These are phyloP conservation scores for Vulpes ferrilata DNA, from an alignment of 2,113 vertebrate species.

Conservation along the genomic window DNA sequence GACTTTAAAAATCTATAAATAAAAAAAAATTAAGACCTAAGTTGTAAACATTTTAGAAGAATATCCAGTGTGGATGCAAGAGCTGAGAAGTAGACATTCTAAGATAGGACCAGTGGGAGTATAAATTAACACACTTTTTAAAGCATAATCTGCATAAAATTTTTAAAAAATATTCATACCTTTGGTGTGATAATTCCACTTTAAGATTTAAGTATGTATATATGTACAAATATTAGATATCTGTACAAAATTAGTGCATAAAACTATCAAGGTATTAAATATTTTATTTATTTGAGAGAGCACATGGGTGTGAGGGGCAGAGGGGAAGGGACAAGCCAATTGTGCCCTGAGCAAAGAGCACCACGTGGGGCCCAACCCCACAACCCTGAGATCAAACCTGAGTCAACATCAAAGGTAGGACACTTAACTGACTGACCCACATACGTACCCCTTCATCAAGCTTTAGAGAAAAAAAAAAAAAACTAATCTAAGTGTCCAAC, in stretches of 20 bases:
- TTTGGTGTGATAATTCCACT: not conserved
- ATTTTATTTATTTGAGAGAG: not conserved
- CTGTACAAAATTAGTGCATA: not conserved
- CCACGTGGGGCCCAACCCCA: not conserved
- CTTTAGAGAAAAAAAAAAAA: not conserved
- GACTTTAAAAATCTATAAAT: not conserved
- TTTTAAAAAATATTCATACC: not conserved
- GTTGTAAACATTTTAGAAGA: not conserved
- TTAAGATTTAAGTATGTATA: constrained; percentile 37
- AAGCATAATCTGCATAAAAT: not conserved
- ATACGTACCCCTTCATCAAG: not conserved
- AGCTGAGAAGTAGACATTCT: not conserved
- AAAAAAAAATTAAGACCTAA: not conserved
- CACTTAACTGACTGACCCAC: not conserved
- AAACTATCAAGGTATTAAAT: not conserved
- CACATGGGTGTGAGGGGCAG: not conserved
- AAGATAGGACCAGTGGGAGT: not conserved
- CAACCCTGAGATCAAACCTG: not conserved
- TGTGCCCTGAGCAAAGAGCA: not conserved
- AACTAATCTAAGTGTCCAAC: not conserved
- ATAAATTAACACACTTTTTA: not conserved
- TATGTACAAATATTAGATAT: not conserved
- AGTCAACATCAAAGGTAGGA: not conserved
- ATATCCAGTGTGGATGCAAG: not conserved
- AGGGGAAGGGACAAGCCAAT: not conserved